Conservation (phyloP, 2,888 invertebrate species). For the Pristionchus exspectatus region DNA sequence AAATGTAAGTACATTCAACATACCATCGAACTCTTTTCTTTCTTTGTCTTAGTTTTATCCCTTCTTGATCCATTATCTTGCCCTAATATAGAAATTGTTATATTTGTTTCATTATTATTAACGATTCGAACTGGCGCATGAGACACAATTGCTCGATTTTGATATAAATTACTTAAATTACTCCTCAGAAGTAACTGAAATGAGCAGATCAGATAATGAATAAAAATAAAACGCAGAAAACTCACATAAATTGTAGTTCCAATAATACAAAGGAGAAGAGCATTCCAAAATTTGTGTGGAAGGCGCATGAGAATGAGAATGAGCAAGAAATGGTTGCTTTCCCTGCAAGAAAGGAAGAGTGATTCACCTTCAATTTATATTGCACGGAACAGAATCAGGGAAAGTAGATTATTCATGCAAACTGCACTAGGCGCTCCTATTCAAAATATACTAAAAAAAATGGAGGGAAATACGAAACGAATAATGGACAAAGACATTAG, state of each 20-base stretch:
- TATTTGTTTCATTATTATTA: neutral
- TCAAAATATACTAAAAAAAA: too few relatives aligned
- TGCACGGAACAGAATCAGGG: neutral
- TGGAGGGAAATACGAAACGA: too few relatives aligned
- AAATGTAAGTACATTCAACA: neutral
- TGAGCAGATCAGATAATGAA: neutral
- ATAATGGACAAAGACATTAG: too few relatives aligned
- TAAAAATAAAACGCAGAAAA: neutral
- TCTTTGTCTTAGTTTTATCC: neutral
- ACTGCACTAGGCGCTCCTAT: neutral
- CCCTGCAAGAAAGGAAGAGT: neutral
- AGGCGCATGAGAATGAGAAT: neutral
- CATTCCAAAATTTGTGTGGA: slow-evolving; percentile 30
- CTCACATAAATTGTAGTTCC: slow-evolving; percentile 2
- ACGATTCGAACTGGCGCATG: neutral
- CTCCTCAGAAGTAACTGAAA: neutral
- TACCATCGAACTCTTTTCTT: slow-evolving; percentile 12
- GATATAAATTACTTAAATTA: slow-evolving; percentile 26
- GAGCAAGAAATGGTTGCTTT: neutral
- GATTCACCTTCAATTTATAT: neutral
- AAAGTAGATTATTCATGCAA: neutral
- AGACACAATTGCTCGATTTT: neutral
- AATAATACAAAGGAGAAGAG: neutral
- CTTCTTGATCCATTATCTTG: slow-evolving; percentile 39
- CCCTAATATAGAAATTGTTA: slow-evolving; percentile 11